These are phyloP conservation scores for Synanthedon tipuliformis DNA, from an alignment of 2,888 invertebrate species.

Conservation along the genomic window DNA sequence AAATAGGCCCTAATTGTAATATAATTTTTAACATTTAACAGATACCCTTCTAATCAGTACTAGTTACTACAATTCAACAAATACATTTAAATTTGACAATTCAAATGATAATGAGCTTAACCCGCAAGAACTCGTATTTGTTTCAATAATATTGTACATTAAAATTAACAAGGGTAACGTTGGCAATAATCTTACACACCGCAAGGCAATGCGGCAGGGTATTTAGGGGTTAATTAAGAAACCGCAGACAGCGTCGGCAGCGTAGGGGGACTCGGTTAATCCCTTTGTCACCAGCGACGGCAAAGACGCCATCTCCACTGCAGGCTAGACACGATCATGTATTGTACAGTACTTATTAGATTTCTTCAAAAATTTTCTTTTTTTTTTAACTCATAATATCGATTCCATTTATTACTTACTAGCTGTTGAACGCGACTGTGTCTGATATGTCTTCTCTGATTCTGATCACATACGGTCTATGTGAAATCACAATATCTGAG, in stretches of 20 bases:
- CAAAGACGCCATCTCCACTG: conserved; percentile 35
- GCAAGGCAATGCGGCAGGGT: conserved; percentile 39
- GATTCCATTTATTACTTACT: no score
- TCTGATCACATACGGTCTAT: no score
- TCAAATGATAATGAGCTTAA: background rate
- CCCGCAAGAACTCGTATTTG: background rate
- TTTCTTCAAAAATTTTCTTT: no score
- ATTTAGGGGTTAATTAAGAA: conserved; percentile 68
- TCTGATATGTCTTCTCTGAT: no score
- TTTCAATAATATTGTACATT: conserved; percentile 48
- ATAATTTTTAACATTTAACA: no score
- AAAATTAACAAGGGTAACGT: conserved; percentile 58
- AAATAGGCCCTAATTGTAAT: no score
- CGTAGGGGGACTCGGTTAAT: conserved; percentile 39
- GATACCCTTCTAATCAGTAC: no score
- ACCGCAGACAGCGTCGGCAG: conserved; percentile 49
- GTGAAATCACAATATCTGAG: no score
- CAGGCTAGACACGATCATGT: conserved; percentile 17
- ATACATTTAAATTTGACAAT: background rate
- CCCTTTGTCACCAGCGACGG: conserved; percentile 57
- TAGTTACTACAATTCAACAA: no score
- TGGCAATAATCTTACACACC: conserved; percentile 58
- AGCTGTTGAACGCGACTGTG: no score
- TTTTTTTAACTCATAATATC: no score
- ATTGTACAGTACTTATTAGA: conserved; percentile 15